Percentiles rank a stretch among this genome's conserved stretches.
These are phyloP conservation scores for Achlya flavicornis DNA, from an alignment of 2,888 invertebrate species.

Conservation along the genomic window DNA sequence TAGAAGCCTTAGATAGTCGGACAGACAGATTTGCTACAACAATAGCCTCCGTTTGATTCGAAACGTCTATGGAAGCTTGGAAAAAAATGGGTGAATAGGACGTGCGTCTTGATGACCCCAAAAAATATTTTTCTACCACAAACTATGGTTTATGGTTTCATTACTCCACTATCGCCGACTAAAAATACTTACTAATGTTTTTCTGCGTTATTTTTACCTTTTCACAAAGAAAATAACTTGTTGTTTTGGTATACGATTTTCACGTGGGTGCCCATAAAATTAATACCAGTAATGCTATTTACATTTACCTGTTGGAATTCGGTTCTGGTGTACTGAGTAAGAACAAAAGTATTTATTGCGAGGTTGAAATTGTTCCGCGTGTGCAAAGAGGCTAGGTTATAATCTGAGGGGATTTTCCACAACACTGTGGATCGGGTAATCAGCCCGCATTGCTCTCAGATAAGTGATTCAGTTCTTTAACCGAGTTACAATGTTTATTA, in stretches of 20 bases:
- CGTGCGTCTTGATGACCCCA: too few species aligned
- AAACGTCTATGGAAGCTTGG: too few species aligned
- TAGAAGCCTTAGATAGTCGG: too few species aligned
- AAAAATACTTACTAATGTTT: slow-evolving; percentile 25
- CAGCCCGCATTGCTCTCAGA: not conserved
- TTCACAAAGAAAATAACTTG: slow-evolving; percentile 54
- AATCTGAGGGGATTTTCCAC: slow-evolving; percentile 22
- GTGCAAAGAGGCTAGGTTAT: slow-evolving; percentile 32
- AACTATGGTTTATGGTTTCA: slow-evolving; percentile 27
- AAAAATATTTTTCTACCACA: too few species aligned
- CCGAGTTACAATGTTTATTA: not conserved
- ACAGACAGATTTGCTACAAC: too few species aligned
- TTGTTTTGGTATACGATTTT: slow-evolving; percentile 45
- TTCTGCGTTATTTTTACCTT: slow-evolving; percentile 26
- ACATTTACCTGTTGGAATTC: slow-evolving; percentile 65
- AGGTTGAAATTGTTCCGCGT: slow-evolving; percentile 41
- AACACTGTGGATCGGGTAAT: not conserved
- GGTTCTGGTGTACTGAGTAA: slow-evolving; percentile 74
- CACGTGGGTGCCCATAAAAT: slow-evolving; percentile 55
- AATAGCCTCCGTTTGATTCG: too few species aligned
- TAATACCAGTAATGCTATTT: slow-evolving; percentile 63
- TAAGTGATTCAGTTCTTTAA: not conserved
- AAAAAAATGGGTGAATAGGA: too few species aligned
- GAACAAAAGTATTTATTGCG: slow-evolving; percentile 55
- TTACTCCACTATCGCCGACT: slow-evolving; percentile 36